These are phyloP conservation scores for Drymonia ruficornis DNA, from an alignment of 2,888 invertebrate species.

Conservation along the genomic window DNA sequence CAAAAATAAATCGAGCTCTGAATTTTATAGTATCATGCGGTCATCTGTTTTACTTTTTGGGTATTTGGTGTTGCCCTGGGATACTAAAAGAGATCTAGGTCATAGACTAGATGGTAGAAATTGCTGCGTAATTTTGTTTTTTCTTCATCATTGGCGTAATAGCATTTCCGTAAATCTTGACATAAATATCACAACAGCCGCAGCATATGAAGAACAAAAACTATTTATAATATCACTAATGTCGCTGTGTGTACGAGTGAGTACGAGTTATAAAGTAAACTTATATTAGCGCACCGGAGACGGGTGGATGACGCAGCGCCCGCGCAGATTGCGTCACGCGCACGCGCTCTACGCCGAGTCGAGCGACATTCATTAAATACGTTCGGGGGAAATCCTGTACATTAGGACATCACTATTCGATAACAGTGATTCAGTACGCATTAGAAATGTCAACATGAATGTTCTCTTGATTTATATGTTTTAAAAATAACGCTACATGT, in stretches of 20 bases:
- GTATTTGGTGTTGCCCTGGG: too few relatives aligned
- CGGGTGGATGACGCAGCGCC: constrained; percentile 42
- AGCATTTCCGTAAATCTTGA: neutral
- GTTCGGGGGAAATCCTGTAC: constrained; percentile 45
- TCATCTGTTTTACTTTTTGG: too few relatives aligned
- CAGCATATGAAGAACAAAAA: neutral
- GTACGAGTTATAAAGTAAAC: neutral
- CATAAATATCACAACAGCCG: neutral
- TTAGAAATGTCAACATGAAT: neutral
- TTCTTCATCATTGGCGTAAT: too few relatives aligned
- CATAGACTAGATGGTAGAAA: too few relatives aligned
- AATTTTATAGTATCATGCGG: too few relatives aligned
- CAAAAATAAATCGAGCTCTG: too few relatives aligned
- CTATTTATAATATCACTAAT: constrained; percentile 3
- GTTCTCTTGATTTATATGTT: neutral
- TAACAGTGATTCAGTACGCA: neutral
- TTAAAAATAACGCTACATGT: neutral
- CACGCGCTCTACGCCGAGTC: constrained; percentile 15
- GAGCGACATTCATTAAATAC: constrained; percentile 23
- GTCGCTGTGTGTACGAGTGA: neutral
- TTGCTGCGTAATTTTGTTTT: too few relatives aligned
- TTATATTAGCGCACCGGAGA: neutral
- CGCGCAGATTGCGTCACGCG: constrained; percentile 48
- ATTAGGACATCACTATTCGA: constrained; percentile 18
- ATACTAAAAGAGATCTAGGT: too few relatives aligned